Evolutionary conservation across 2,888 invertebrate species (phyloP), one percentile per base, ranked within the genome.

Genomic region (Rhodophaea formosa): DNA sequence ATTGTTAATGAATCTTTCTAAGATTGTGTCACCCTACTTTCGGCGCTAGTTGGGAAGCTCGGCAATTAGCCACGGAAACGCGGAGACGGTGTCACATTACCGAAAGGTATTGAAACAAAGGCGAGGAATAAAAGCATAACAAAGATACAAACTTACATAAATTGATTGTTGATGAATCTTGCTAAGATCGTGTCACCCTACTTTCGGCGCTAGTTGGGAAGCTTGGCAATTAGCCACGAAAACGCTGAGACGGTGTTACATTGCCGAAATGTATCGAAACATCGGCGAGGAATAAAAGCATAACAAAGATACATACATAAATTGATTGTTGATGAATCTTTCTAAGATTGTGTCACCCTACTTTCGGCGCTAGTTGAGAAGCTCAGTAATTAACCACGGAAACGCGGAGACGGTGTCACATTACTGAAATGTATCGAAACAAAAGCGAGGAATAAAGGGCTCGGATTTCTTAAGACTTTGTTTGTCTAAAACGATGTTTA

Each of bases 151-250:
- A 23, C 23, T 5, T 23, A 3, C 23, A 5, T 23, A 23, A 23
- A 23, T 23, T 23, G 5, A 23, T 5, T 23, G 2, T 23, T 23
- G 23, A 23, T 23, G 23, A 23, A 23, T 23, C 23, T 23, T 8
- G 2, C 23, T 23, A 49, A 32, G 39, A 29, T n/a, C 1, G 10
- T 69, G 80, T 75, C 77, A 72, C 77, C 75, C 77, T 79, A 75
- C 69, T 65, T 57, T 53, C 39, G 84, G 23, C 23, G 3, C 74
- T 77, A n/a, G 85, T 69, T 77, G 65, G 75, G 68, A 72, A 79
- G 71, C 75, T 77, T 76, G 23, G 72, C 84, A 88, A 89, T 88
- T 88, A 88, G 79, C 74, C 59, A 62, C 73, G 70, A 80, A 84
- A 82, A 82, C 23, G 23, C 47, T 14, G 5, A 77, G 75, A 75